Base-by-base conservation (phyloP, 1,140 invertebrate species). In the Neodiprion pinetum region DNA sequence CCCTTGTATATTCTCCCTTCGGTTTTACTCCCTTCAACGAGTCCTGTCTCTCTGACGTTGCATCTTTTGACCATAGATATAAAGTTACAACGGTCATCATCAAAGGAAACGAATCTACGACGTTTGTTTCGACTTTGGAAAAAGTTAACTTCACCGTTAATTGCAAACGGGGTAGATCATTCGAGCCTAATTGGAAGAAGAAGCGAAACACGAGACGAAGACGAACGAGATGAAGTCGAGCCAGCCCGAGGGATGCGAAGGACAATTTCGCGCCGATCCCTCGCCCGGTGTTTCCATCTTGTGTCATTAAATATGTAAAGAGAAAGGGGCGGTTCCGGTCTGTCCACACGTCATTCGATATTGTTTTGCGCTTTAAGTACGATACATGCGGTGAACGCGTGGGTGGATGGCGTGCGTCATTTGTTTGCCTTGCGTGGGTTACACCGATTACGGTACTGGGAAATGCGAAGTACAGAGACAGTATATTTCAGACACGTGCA, bases 281-380 rank as follows among this genome's bases (percentile, higher is more conserved):
- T 53, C 50, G n/a, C 53, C 5, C 53, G 53, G 53, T 9, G 53
- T 61, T 61, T 61, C 53, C 53, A 61, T 61, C n/a, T 61, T 61
- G 53, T 61, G 53, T 61, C 53, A 61, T 61, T 61, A 61, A 61
- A 61, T 61, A 61, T 61, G 53, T 61, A 61, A 61, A 61, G 53
- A 61, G 53, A 61, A 61, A 61, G 53, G 53, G 53, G 53, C 53
- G 53, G 53, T 61, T 61, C 53, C 53, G 53, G 53, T 17, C 53
- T 61, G 53, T 61, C 53, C 9, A 61, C 53, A 61, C 53, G 53
- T 61, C 53, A 61, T 61, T 61, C 53, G 53, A 61, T 61, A 61
- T 61, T 61, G 53, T 61, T 61, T 61, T 61, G 53, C 53, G 53
- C 53, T 61, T 9, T 9, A 61, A 61, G 53, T 61, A 61, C 53